phyloP scores from a whole-genome alignment of 2,113 vertebrate genomes.

The Campylomormyrus numenius region DNA sequence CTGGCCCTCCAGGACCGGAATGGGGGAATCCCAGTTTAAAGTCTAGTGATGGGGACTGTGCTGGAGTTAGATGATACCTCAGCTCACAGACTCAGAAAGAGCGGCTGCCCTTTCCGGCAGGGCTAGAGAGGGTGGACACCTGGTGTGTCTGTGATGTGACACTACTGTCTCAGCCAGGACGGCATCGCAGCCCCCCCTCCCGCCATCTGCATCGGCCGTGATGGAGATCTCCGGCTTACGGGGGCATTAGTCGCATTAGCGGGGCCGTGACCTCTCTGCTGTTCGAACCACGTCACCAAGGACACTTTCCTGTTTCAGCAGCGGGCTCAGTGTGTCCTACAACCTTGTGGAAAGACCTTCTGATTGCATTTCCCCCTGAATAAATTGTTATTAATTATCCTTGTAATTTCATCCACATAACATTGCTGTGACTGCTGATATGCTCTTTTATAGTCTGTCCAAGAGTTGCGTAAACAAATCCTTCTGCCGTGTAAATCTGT shows the following conservation, averaged over 20 bases:
- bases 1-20: background rate
- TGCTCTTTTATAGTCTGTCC: background rate
- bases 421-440: no score
- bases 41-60: background rate
- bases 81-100: background rate
- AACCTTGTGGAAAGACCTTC: background rate
- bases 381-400: background rate
- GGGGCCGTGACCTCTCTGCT: background rate
- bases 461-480: slow-evolving; percentile 14
- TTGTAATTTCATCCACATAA: background rate
- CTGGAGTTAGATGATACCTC: background rate
- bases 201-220: background rate
- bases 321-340: background rate
- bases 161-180: background rate
- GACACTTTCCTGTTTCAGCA: background rate
- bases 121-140: background rate
- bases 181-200: background rate
- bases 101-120: background rate
- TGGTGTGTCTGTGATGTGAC: background rate
- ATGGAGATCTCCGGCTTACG: background rate
- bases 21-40: background rate
- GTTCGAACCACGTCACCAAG: background rate
- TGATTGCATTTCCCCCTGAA: background rate
- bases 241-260: background rate
- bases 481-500: slow-evolving; percentile 16